These are phyloP conservation scores for Cyprinus carpio DNA, from an alignment of 2,113 vertebrate genomes.

Conservation along the genomic window DNA sequence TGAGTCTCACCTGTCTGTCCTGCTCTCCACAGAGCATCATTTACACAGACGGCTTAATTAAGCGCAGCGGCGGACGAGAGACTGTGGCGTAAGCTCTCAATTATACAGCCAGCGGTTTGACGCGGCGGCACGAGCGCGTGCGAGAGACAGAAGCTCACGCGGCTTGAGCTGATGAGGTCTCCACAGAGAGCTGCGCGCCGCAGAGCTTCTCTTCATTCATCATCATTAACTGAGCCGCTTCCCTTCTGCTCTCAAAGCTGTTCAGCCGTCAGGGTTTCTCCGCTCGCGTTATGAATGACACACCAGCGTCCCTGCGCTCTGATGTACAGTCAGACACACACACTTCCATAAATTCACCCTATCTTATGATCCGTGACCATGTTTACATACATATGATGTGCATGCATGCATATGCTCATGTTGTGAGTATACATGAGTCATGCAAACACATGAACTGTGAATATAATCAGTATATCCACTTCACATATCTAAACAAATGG, in stretches of 20 bases:
- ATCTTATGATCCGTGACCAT: no score
- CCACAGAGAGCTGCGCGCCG: neutral
- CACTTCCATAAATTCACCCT: no score
- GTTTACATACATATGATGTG: no score
- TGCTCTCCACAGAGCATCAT: conserved; percentile 54
- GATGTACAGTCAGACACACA: no score
- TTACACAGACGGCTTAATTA: conserved; percentile 70
- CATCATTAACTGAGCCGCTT: conserved; percentile 44
- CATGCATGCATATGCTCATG: no score
- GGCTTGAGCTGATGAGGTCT: conserved; percentile 42
- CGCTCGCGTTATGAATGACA: no score
- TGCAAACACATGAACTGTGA: no score
- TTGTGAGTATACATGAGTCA: no score
- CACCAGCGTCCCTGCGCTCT: no score
- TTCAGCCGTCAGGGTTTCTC: no score
- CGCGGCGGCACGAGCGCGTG: neutral
- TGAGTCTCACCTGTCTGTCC: neutral
- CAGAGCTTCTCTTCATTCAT: conserved; percentile 28
- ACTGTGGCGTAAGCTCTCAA: conserved; percentile 67
- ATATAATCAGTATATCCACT: no score
- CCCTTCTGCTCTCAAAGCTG: neutral
- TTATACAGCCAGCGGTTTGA: conserved; percentile 64
- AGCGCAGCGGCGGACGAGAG: conserved; percentile 62
- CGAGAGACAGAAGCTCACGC: conserved; percentile 14
- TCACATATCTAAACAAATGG: no score